Evolutionary conservation across 53 echinoderm and acorn worm species (phyloP), one percentile per base, ranked within the genome.

Genomic region (Temnopleurus reevesii): DNA sequence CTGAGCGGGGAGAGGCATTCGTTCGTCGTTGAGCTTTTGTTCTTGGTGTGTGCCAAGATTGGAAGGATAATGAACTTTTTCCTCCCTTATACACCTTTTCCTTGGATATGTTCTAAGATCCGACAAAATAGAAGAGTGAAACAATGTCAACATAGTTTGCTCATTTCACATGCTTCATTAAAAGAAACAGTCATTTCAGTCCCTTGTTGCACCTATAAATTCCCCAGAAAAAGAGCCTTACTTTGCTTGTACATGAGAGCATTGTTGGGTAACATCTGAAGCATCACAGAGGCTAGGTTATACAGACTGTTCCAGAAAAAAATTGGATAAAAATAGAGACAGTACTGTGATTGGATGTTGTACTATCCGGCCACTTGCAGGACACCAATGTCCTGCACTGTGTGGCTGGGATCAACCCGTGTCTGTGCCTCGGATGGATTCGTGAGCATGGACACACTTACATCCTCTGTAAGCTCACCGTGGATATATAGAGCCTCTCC

Each of bases 1-100:
- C 91, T 91, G 92, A 92, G 91, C 93, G 96, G 96, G 89, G 93
- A 91, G 94, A 94, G 91, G 91, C 91, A 91, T 30, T 59, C 71
- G 8, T 71, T 81, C 47, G 59, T n/a, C n/a, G n/a, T n/a, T n/a
- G n/a, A n/a, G n/a, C 51, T 34, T 86, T 86, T 83, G 41, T 92
- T 59, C 81, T 71, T 66, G n/a, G 54, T 77, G 90, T 76, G 53
- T 38, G 89, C 53, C 46, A 71, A 57, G 58, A 55, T n/a, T 66
- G 63, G 36, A 33, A 71, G 41, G 71, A 38, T 71, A 41, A 18
- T n/a, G 71, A 71, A 71, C 0, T 41, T 71, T 41, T 41, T 21
- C 41, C 18, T 17, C 24, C 55, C 55, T 55, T 5, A 19, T 23
- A 56, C 21, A 41, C 71, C 1, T 21, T n/a, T n/a, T n/a, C n/a